Evolutionary conservation across 2,797 vertebrate species (phyloP).

Genomic region (Coilia nasus): DNA sequence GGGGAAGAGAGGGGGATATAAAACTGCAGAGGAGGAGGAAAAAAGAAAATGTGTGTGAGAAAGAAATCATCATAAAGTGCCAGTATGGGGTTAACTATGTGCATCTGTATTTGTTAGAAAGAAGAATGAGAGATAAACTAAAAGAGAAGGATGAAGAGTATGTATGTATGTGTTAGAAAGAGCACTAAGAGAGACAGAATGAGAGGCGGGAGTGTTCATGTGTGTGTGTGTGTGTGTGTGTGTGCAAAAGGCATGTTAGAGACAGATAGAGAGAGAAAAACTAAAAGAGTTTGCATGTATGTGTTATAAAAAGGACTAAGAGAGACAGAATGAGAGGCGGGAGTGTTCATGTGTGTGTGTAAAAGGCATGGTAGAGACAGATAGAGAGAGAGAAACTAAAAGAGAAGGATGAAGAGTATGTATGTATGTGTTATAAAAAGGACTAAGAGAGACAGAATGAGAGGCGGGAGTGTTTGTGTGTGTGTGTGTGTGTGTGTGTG

Average conservation of each 20-base stretch:
- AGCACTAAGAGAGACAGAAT: too few species aligned
- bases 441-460: background rate
- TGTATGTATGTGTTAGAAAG: too few species aligned
- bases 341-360: background rate
- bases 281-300: too few species aligned
- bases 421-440: background rate
- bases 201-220: background rate
- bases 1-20: background rate
- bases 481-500: constrained; percentile 1
- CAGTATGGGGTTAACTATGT: background rate
- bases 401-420: background rate
- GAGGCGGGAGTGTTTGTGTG: too few species aligned
- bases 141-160: too few species aligned
- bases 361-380: too few species aligned
- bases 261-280: too few species aligned
- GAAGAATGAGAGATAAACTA: too few species aligned
- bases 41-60: background rate
- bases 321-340: too few species aligned
- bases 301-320: too few species aligned
- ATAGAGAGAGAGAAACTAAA: too few species aligned
- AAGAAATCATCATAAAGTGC: background rate
- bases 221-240: background rate
- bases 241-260: background rate
- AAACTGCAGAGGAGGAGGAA: background rate
- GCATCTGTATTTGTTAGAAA: too few species aligned